Conservation (phyloP, 2,797 vertebrate species). For the Trachops cirrhosus region DNA sequence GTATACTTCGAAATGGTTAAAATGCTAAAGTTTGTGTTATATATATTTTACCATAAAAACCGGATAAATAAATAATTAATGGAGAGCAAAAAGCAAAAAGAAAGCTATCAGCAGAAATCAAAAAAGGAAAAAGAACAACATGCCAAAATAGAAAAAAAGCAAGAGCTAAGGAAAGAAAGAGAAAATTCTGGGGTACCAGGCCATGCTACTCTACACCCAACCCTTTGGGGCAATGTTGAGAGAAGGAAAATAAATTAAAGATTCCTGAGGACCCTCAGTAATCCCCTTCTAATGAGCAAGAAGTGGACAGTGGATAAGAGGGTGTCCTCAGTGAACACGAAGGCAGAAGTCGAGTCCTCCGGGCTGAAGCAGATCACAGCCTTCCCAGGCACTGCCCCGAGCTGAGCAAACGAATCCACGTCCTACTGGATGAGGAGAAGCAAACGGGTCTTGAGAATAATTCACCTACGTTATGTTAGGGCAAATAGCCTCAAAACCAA, state of each 20-base stretch:
- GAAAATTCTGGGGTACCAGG: background rate
- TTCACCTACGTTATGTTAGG: background rate
- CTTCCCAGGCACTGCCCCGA: background rate
- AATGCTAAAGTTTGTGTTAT: background rate
- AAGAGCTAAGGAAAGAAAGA: background rate
- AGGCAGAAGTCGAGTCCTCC: background rate
- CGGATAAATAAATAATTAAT: background rate
- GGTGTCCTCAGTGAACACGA: background rate
- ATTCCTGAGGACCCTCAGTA: background rate
- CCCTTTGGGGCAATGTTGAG: background rate
- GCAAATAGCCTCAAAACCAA: background rate
- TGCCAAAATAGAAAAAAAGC: background rate
- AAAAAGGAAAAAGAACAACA: background rate
- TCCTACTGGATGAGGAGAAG: background rate
- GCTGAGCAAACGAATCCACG: background rate
- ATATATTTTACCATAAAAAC: background rate
- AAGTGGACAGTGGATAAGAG: background rate
- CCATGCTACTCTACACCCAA: background rate
- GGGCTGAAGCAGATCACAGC: background rate
- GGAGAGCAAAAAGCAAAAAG: background rate
- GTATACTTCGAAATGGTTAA: background rate
- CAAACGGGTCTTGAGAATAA: background rate
- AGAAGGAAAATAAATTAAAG: background rate
- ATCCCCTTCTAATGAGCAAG: background rate
- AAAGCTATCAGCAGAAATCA: background rate